Evolutionary conservation across 2,888 invertebrate species (phyloP).

Genomic region (Vesta saturnalis): DNA sequence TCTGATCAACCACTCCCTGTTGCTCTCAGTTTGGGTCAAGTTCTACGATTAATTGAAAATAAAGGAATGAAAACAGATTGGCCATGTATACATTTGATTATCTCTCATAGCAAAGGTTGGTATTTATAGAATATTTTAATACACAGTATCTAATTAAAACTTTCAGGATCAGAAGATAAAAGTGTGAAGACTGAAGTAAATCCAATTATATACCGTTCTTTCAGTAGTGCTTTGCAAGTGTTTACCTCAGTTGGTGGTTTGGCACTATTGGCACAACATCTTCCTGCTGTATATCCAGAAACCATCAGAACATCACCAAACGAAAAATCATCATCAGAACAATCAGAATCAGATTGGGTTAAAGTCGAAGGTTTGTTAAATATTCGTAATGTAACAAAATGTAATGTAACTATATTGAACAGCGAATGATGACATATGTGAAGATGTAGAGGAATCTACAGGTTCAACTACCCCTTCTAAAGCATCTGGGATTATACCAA

Average conservation of each 20-base stretch:
- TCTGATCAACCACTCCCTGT: slow-evolving; percentile 58
- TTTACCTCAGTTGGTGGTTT: slow-evolving; percentile 91
- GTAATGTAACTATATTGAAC: slow-evolving; percentile 46
- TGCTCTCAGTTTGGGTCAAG: slow-evolving; percentile 57
- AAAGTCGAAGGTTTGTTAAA: slow-evolving; percentile 62
- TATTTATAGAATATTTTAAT: no score
- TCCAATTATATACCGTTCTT: slow-evolving; percentile 48
- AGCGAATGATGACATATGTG: slow-evolving; percentile 70
- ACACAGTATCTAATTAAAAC: no score
- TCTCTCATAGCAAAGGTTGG: slow-evolving; percentile 59
- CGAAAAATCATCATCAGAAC: slow-evolving; percentile 66
- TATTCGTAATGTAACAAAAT: background rate
- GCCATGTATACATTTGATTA: slow-evolving; percentile 60
- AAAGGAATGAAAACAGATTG: slow-evolving; percentile 56
- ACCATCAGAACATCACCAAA: slow-evolving; percentile 67
- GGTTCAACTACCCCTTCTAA: slow-evolving; percentile 65
- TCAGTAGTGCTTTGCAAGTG: slow-evolving; percentile 76
- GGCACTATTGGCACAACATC: slow-evolving; percentile 85
- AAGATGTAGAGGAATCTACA: slow-evolving; percentile 69
- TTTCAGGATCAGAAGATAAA: slow-evolving; percentile 43
- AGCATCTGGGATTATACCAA: slow-evolving; percentile 65
- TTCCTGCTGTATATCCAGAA: slow-evolving; percentile 90
- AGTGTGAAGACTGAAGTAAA: slow-evolving; percentile 41
- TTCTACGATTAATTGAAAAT: slow-evolving; percentile 56
- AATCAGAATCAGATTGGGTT: slow-evolving; percentile 62